phyloP scores from a whole-genome alignment of 2,888 invertebrate species.

The Drosophila paranaensis region DNA sequence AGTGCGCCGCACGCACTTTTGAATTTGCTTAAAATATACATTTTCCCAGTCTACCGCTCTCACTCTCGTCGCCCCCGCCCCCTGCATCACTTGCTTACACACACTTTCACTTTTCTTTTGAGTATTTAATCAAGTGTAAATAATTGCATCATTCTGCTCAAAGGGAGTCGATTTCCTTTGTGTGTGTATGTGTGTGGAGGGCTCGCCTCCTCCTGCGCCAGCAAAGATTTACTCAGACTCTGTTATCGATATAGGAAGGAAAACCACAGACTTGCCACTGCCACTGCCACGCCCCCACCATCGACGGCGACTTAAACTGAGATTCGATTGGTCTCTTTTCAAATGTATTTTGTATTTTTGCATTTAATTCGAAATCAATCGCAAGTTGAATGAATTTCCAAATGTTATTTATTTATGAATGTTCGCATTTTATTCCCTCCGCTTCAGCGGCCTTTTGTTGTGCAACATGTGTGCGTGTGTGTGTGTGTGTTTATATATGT shows the following conservation, averaged over 20 bases:
- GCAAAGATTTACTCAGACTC: conserved; percentile 29
- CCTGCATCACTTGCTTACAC: conserved; percentile 57
- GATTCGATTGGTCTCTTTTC: conserved; percentile 27
- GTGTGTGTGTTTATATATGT: background rate
- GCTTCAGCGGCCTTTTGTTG: conserved; percentile 26
- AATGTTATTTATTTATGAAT: conserved; percentile 56
- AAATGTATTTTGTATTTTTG: conserved; percentile 44
- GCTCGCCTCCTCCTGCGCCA: conserved; percentile 4
- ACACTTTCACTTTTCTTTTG: conserved; percentile 78
- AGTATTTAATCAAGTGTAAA: conserved; percentile 79
- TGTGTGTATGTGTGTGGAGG: conserved; percentile 23
- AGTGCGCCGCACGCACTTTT: conserved; percentile 33
- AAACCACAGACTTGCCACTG: conserved; percentile 33
- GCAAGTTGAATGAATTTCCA: conserved; percentile 57
- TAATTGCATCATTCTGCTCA: conserved; percentile 79
- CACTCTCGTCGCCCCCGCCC: background rate
- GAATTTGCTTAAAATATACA: conserved; percentile 30
- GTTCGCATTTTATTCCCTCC: conserved; percentile 16
- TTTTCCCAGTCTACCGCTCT: background rate
- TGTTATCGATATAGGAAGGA: conserved; percentile 49
- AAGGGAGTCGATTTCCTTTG: conserved; percentile 76
- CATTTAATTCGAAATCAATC: conserved; percentile 54
- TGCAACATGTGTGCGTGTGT: conserved; percentile 46
- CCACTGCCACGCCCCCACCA: background rate
- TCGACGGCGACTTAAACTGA: background rate